These are phyloP conservation scores for Icerya purchasi DNA, from an alignment of 2,888 invertebrate species.

Conservation along the genomic window DNA sequence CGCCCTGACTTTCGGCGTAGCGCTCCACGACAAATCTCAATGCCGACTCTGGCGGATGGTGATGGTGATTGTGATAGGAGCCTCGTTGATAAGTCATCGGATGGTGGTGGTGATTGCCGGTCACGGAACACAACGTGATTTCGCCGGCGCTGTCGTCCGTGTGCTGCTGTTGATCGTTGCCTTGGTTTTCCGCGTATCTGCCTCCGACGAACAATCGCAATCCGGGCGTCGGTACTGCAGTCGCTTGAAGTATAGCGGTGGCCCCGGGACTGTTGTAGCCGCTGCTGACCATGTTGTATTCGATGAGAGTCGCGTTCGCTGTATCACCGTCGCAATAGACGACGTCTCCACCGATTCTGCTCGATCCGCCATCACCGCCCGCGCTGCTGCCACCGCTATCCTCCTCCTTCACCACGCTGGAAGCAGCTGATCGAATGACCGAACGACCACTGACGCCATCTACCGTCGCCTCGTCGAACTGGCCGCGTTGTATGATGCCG, in stretches of 20 bases:
- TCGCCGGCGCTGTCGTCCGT: neutral
- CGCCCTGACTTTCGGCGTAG: too few species aligned
- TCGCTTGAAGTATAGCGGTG: conserved; percentile 6
- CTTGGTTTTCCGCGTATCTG: too few species aligned
- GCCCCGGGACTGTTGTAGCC: conserved; percentile 9
- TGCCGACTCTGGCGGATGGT: too few species aligned
- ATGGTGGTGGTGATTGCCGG: neutral
- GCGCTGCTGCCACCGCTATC: neutral
- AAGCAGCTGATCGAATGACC: neutral
- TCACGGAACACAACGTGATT: neutral
- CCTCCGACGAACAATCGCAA: conserved; percentile 3
- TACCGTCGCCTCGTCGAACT: neutral
- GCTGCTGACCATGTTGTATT: neutral
- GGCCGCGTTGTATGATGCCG: neutral
- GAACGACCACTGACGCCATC: neutral
- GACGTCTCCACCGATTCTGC: neutral
- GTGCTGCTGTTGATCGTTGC: too few species aligned
- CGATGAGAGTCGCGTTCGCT: too few species aligned
- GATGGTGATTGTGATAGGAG: neutral
- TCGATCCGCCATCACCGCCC: neutral
- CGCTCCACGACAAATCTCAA: neutral
- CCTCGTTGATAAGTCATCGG: neutral
- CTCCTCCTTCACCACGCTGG: neutral
- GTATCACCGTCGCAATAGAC: too few species aligned
- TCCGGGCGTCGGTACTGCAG: conserved; percentile 5